phyloP scores from a whole-genome alignment of 2,113 vertebrate species.

The Geothlypis trichas region DNA sequence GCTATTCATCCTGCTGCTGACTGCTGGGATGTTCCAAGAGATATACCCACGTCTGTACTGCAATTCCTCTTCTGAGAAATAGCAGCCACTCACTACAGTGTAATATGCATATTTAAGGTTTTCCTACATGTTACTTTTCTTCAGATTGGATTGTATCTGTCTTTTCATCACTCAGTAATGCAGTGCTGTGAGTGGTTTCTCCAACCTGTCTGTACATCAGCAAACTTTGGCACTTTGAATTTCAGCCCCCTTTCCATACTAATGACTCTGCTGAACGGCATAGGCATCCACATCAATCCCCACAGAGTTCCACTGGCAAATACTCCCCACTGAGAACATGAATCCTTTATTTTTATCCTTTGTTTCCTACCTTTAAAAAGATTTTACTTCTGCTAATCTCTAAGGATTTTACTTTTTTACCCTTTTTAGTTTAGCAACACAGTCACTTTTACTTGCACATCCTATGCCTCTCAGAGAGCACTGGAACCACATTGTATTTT shows the following conservation, averaged over 20 bases:
- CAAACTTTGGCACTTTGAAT: background rate
- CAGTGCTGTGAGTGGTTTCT: background rate
- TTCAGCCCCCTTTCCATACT: background rate
- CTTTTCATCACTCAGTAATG: background rate
- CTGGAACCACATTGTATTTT: background rate
- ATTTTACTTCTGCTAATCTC: background rate
- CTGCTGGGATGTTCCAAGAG: background rate
- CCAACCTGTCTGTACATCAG: background rate
- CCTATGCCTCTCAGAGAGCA: background rate
- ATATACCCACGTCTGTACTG: background rate
- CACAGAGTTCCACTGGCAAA: background rate
- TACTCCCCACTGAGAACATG: background rate
- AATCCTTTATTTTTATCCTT: background rate
- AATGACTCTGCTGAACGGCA: background rate
- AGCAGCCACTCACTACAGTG: background rate
- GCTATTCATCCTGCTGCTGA: background rate
- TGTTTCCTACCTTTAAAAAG: background rate
- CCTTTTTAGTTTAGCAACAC: background rate
- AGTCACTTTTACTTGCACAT: background rate
- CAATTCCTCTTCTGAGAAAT: background rate
- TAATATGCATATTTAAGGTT: background rate
- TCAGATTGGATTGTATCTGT: background rate
- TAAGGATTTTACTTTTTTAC: background rate
- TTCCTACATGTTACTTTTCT: background rate
- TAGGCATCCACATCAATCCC: background rate